These are phyloP conservation scores for Cyprinodon brontotheroides DNA, from an alignment of 2,113 vertebrate genomes.

Conservation along the genomic window DNA sequence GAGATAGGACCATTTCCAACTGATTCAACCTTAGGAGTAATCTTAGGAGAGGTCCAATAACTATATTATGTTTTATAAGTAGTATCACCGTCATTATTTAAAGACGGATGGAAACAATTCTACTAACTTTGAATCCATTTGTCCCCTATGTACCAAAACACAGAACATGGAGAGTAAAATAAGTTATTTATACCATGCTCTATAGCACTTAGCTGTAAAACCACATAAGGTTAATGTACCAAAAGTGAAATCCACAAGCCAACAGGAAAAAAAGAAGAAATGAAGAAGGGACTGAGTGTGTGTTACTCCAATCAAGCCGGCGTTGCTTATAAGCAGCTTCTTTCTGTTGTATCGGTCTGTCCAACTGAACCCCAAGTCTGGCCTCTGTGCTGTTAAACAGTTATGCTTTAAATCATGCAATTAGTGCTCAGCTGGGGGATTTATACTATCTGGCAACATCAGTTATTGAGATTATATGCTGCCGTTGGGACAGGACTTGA, in stretches of 20 bases:
- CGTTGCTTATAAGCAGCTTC: conserved; percentile 14
- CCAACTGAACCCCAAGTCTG: conserved; percentile 36
- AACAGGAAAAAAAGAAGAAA: conserved; percentile 16
- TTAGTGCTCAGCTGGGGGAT: conserved; percentile 54
- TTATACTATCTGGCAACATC: conserved; percentile 48
- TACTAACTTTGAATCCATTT: conserved; percentile 2
- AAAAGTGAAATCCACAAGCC: conserved; percentile 50
- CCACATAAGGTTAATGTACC: conserved; percentile 10
- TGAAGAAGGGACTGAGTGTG: conserved; percentile 1
- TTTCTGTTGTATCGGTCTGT: conserved; percentile 31
- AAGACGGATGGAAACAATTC: not conserved
- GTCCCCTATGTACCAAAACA: conserved; percentile 21
- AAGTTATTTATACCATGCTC: conserved; percentile 29
- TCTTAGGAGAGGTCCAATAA: not conserved
- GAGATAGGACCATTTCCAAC: not conserved
- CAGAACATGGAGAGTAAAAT: conserved; percentile 21
- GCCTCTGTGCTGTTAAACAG: conserved; percentile 38
- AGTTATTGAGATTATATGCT: conserved; percentile 32
- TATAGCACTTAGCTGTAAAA: conserved; percentile 36
- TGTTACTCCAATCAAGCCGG: conserved; percentile 62
- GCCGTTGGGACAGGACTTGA: conserved; percentile 19
- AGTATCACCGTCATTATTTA: not conserved
- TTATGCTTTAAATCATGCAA: conserved; percentile 60
- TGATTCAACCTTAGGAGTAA: no score
- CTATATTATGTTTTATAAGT: not conserved